phyloP scores from a whole-genome alignment of 2,113 vertebrate species.

The Sinocyclocheilus rhinocerous region DNA sequence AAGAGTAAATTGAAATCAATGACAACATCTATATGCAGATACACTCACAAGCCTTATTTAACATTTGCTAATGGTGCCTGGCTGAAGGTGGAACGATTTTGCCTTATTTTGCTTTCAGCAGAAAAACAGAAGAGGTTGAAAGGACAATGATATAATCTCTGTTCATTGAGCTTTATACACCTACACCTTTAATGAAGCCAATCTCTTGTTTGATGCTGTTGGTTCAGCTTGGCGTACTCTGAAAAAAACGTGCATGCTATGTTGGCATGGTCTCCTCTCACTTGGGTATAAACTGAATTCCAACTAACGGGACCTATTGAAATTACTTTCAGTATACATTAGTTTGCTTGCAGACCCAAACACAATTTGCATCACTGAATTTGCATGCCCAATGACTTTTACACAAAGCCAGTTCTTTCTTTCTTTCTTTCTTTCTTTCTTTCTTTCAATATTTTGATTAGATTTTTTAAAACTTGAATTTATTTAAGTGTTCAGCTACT shows the following conservation, averaged over 20 bases:
- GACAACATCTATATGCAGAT: slow-evolving; percentile 46
- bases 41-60: slow-evolving; percentile 44
- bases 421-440: no score
- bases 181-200: slow-evolving; percentile 49
- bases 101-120: slow-evolving; percentile 35
- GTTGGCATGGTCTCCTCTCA: slow-evolving; percentile 8
- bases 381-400: not conserved
- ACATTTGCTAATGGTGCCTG: slow-evolving; percentile 49
- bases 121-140: slow-evolving; percentile 49
- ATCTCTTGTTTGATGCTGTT: slow-evolving; percentile 17
- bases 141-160: slow-evolving; percentile 57
- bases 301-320: not conserved
- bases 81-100: slow-evolving; percentile 44
- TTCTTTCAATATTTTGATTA: no score
- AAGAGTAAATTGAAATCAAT: slow-evolving; percentile 43
- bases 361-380: not conserved
- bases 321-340: not conserved
- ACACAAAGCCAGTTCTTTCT: not conserved
- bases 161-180: slow-evolving; percentile 50
- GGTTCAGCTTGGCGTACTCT: not conserved
- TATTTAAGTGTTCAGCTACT: no score
- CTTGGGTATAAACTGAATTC: slow-evolving; percentile 25
- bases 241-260: not conserved
- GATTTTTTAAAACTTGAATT: no score
- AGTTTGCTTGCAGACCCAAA: not conserved